Evolutionary conservation across 2,888 invertebrate species (phyloP).

Genomic region (Cynaeus angustus): DNA sequence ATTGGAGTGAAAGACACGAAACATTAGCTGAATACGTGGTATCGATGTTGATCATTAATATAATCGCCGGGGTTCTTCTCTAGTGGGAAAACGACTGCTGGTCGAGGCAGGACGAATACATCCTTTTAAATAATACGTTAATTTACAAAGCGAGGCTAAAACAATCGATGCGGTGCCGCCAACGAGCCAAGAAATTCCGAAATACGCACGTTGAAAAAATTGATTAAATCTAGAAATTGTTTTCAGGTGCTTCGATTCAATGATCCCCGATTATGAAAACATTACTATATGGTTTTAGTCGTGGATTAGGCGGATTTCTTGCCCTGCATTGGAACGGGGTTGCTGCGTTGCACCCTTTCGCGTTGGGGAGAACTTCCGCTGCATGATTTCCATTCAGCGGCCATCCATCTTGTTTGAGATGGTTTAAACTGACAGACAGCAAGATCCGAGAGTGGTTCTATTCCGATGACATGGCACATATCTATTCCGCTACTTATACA

Average conservation of each 20-base stretch:
- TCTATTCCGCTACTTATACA: constrained; percentile 63
- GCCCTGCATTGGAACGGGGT: constrained; percentile 39
- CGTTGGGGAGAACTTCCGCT: constrained; percentile 67
- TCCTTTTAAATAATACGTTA: constrained; percentile 58
- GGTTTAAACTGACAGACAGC: constrained; percentile 72
- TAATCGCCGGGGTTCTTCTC: constrained; percentile 59
- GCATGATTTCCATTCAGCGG: constrained; percentile 78
- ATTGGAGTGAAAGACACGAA: constrained; percentile 60
- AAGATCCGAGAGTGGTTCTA: constrained; percentile 70
- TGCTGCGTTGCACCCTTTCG: constrained; percentile 62
- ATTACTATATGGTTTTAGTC: constrained; percentile 44
- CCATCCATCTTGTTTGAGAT: constrained; percentile 79
- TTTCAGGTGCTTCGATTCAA: constrained; percentile 25
- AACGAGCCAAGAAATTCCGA: no score
- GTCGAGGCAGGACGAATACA: constrained; percentile 57
- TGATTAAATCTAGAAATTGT: no score
- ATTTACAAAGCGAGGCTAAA: constrained; percentile 17
- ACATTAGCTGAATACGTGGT: constrained; percentile 58
- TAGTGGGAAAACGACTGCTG: constrained; percentile 61
- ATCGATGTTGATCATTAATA: constrained; percentile 65
- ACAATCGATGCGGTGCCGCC: neutral
- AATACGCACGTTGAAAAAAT: no score
- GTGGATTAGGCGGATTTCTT: constrained; percentile 45
- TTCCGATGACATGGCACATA: constrained; percentile 70
- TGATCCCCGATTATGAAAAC: constrained; percentile 31